A percentile compares a stretch with the other conserved stretches of the same genome.
Conservation (phyloP, 2,113 vertebrate genomes). For the Montifringilla adamsi region DNA sequence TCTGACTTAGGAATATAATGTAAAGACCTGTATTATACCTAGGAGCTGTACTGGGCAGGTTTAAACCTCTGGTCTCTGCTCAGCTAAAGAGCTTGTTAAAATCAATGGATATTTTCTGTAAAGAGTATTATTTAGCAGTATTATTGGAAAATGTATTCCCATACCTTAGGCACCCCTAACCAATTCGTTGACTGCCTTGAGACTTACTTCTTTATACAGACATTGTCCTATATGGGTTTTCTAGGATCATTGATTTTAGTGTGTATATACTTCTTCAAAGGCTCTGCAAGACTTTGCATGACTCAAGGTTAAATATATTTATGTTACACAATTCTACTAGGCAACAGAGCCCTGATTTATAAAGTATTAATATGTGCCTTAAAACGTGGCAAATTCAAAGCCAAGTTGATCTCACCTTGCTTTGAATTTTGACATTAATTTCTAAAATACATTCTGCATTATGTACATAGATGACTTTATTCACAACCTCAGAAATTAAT, state of each 20-base stretch:
- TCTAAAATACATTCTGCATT: background rate
- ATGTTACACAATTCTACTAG: background rate
- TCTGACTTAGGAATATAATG: background rate
- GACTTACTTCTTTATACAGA: conserved; percentile 12
- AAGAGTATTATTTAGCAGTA: background rate
- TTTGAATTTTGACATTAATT: background rate
- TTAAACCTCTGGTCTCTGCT: background rate
- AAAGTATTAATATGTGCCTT: conserved; percentile 14
- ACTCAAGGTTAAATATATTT: conserved; percentile 52
- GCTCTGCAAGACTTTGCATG: background rate
- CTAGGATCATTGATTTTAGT: conserved; percentile 29
- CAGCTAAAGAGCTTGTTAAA: background rate
- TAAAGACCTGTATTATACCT: background rate
- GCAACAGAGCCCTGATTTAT: conserved; percentile 1
- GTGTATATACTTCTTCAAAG: background rate
- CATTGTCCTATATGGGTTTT: background rate
- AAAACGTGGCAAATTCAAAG: background rate
- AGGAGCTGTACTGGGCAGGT: background rate
- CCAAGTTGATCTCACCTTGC: background rate
- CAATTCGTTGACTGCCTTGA: background rate
- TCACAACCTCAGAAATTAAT: background rate
- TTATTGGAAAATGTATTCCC: conserved; percentile 17
- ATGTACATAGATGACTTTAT: background rate
- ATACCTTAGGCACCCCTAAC: background rate
- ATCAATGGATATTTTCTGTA: background rate